phyloP scores from a whole-genome alignment of 2,797 vertebrate genomes.

The Garrulus glandarius region DNA sequence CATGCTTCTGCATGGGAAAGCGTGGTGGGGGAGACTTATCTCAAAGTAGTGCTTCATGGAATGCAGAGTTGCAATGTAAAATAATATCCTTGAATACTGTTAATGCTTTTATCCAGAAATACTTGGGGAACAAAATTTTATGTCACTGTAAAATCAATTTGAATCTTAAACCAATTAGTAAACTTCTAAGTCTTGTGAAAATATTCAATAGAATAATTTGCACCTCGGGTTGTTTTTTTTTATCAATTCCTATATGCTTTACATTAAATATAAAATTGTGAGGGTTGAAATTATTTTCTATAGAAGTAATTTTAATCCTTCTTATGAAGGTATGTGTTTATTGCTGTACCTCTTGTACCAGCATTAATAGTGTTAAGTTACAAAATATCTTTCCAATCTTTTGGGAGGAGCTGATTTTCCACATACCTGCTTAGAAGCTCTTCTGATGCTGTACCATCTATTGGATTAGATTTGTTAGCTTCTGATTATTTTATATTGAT shows the following conservation, averaged over 20 bases:
- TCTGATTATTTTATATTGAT: neutral
- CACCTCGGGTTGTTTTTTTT: neutral
- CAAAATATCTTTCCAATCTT: neutral
- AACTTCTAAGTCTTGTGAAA: neutral
- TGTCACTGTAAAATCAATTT: neutral
- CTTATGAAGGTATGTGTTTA: neutral
- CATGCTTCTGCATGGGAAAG: neutral
- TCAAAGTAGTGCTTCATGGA: neutral
- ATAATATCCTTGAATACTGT: neutral
- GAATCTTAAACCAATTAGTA: neutral
- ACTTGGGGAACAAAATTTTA: neutral
- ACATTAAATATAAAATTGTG: neutral
- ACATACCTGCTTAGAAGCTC: neutral
- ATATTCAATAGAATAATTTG: neutral
- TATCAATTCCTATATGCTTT: neutral
- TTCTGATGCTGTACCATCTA: neutral
- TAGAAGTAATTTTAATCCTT: neutral
- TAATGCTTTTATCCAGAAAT: neutral
- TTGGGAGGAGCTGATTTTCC: neutral
- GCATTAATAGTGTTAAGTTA: neutral
- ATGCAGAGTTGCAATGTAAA: neutral
- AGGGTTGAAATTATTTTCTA: neutral
- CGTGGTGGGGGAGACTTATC: rapidly evolving
- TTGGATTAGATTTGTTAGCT: neutral
- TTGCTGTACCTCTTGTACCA: neutral